Evolutionary conservation across 1,140 invertebrate genomes (phyloP).

Genomic region (Aphelenchoides besseyi): DNA sequence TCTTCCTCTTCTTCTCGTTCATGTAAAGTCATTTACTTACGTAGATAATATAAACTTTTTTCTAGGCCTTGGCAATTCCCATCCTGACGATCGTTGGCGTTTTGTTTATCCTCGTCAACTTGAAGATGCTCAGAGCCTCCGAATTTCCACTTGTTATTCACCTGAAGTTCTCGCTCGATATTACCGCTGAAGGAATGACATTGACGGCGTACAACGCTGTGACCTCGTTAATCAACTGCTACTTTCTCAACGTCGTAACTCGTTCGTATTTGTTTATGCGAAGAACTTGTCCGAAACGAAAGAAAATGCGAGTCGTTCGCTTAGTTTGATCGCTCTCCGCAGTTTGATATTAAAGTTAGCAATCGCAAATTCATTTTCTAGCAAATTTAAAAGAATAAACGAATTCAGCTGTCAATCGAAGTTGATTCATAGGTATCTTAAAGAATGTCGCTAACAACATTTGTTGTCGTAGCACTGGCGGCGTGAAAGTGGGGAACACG

Average conservation of each 20-base stretch:
- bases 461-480: not conserved
- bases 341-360: not conserved
- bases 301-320: not conserved
- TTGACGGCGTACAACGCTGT: not conserved
- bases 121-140: not conserved
- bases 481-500: not conserved
- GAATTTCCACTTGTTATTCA: conserved; percentile 1
- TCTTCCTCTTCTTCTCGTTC: conserved; percentile 4
- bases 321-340: not conserved
- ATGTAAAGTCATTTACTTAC: not conserved
- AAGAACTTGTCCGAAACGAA: not conserved
- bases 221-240: not conserved
- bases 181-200: not conserved
- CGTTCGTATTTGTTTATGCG: not conserved
- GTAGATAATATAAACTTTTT: not conserved
- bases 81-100: not conserved
- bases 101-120: not conserved
- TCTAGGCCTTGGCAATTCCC: not conserved
- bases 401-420: not conserved
- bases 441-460: conserved; percentile 5
- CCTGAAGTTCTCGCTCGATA: not conserved
- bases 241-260: not conserved
- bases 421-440: not conserved
- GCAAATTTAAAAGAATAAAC: no score
- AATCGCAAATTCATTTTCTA: no score